These are phyloP conservation scores for Bombus waltoni DNA, from an alignment of 1,140 invertebrate species.

Conservation along the genomic window DNA sequence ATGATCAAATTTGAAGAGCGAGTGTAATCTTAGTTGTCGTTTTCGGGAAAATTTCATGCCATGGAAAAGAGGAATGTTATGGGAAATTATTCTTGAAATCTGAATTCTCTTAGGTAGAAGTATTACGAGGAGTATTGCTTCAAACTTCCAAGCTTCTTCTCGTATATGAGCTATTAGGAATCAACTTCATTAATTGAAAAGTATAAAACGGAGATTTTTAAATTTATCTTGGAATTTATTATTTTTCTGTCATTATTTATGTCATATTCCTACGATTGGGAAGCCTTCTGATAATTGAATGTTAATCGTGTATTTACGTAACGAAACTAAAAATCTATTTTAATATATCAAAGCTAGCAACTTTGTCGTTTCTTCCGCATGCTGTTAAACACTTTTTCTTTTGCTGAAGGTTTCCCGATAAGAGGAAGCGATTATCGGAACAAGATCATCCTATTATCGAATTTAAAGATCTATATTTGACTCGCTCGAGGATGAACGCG, in stretches of 20 bases:
- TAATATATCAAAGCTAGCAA: background rate
- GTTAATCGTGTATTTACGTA: too few relatives aligned
- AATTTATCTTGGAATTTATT: too few relatives aligned
- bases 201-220: background rate
- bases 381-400: background rate
- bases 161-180: background rate
- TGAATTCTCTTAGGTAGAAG: background rate
- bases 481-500: constrained; percentile 9
- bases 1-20: background rate
- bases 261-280: too few relatives aligned
- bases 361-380: background rate
- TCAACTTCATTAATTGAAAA: background rate
- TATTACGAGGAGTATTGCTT: too few relatives aligned
- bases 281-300: too few relatives aligned
- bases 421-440: constrained; percentile 39
- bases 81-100: background rate
- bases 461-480: constrained; percentile 44
- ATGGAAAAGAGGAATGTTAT: background rate
- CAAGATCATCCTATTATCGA: constrained; percentile 46
- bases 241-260: too few relatives aligned
- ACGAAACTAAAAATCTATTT: background rate
- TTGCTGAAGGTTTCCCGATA: constrained; percentile 17
- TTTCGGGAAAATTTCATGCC: background rate
- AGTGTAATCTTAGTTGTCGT: background rate
- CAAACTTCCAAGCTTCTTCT: background rate